These are phyloP conservation scores for Brachyopa scutellaris DNA, from an alignment of 2,888 invertebrate species.

Conservation along the genomic window DNA sequence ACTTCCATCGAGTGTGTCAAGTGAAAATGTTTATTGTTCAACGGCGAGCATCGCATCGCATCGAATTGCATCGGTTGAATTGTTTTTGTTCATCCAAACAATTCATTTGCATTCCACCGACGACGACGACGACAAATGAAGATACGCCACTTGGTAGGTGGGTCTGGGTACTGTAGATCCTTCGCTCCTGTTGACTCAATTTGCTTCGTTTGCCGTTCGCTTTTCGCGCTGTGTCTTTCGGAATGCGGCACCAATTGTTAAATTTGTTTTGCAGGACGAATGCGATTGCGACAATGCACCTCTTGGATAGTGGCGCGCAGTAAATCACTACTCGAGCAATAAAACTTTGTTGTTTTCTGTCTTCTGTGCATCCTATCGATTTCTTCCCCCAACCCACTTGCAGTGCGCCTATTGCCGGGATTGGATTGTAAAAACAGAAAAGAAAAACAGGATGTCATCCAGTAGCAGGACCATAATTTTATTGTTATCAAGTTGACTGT, in stretches of 20 bases:
- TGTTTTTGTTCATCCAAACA: conserved; percentile 17
- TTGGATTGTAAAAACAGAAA: background rate
- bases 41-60: no score
- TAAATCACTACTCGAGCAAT: conserved; percentile 39
- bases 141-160: no score
- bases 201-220: no score
- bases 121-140: conserved; percentile 26
- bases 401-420: no score
- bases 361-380: no score
- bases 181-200: conserved; percentile 34
- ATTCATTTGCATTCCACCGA: conserved; percentile 53
- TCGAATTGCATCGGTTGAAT: conserved; percentile 9
- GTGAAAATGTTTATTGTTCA: conserved; percentile 39
- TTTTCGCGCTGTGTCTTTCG: no score
- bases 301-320: conserved; percentile 20
- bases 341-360: conserved; percentile 26
- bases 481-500: conserved; percentile 36
- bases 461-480: conserved; percentile 16
- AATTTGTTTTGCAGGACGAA: conserved; percentile 51
- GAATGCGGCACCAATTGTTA: conserved; percentile 53
- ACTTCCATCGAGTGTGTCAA: background rate
- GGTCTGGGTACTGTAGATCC: no score
- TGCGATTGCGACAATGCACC: conserved; percentile 43
- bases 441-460: background rate
- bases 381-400: no score